Evolutionary conservation across 2,888 invertebrate genomes (phyloP), one percentile per base, ranked within the genome.

Genomic region (Megalurothrips usitatus): DNA sequence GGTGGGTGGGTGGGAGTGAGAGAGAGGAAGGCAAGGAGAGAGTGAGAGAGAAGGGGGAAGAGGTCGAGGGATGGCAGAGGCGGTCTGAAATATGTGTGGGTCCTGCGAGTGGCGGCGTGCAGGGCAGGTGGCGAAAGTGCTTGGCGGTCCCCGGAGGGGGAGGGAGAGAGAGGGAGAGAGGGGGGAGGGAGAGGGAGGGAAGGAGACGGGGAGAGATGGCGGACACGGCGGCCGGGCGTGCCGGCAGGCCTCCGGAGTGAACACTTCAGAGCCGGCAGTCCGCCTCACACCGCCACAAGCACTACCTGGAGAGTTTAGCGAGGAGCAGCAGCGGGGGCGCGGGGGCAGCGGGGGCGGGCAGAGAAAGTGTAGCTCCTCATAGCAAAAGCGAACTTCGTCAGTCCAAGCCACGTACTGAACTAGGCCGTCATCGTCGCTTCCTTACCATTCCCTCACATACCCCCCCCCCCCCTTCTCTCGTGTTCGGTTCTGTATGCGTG

Each of bases 101-200:
- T 26, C 68, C 68, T 75, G 68, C 68, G 68, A 75, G 68, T 75
- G 68, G 68, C 68, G 68, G 68, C 58, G 14, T 19, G 58, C 68
- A 26, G 26, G 68, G 68, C 68, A 75, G 68, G 68, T 75, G 68
- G 68, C 68, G 68, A 23, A 26, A 75, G 68, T 75, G 68, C 26
- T 75, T 26, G 12, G 68, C 12, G 26, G 68, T 10, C 11, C 6
- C 23, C 8, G 26, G 68, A 9, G 68, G 9, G 68, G 68, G 11
- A 23, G 23, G 9, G 68, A 23, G 68, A 68, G 68, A 68, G 68
- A 68, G 68, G 23, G 68, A 68, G 68, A 68, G 68, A 23, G 68
- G 19, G 63, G 6, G 63, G n/a, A n/a, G 6, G 23, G 23, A 23
- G 11, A 23, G 23, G 68, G 9, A 23, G 23, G 68, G 11, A 23